Evolutionary conservation across 2,113 vertebrate genomes (phyloP).

Genomic region (Calyptomena viridis): DNA sequence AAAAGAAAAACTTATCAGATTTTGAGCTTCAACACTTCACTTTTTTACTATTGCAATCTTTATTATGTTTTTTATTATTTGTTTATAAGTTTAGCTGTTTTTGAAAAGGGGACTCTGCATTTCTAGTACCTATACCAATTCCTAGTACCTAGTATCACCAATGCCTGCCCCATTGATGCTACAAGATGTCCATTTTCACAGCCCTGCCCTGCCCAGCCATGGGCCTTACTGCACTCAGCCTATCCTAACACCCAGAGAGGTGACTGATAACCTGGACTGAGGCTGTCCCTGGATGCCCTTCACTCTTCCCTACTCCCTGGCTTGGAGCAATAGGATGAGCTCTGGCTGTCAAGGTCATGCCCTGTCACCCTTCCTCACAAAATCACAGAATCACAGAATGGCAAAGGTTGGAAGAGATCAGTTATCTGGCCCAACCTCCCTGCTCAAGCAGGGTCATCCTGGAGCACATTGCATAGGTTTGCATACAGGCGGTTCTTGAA

Average conservation of each 20-base stretch:
- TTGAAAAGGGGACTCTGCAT: background rate
- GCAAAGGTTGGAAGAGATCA: background rate
- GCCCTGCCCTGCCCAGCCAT: background rate
- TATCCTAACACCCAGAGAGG: rapidly evolving
- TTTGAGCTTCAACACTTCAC: background rate
- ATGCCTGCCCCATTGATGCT: background rate
- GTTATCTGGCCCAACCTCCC: background rate
- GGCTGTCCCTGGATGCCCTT: rapidly evolving
- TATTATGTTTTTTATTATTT: background rate
- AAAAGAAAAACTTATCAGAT: background rate
- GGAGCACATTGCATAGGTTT: background rate
- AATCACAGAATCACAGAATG: background rate
- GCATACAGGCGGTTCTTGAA: background rate
- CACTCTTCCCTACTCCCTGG: background rate
- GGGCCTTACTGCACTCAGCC: rapidly evolving
- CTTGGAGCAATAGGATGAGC: rapidly evolving
- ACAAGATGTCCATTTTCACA: background rate
- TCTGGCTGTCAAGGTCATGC: background rate
- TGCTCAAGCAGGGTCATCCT: background rate
- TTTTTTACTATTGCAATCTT: background rate
- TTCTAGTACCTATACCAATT: background rate
- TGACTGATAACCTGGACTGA: rapidly evolving
- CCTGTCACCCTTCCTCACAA: background rate
- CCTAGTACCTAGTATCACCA: too few species aligned
- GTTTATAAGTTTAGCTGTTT: background rate